Evolutionary conservation across 2,113 vertebrate genomes (phyloP).

Genomic region (Microcebus tavaratra): DNA sequence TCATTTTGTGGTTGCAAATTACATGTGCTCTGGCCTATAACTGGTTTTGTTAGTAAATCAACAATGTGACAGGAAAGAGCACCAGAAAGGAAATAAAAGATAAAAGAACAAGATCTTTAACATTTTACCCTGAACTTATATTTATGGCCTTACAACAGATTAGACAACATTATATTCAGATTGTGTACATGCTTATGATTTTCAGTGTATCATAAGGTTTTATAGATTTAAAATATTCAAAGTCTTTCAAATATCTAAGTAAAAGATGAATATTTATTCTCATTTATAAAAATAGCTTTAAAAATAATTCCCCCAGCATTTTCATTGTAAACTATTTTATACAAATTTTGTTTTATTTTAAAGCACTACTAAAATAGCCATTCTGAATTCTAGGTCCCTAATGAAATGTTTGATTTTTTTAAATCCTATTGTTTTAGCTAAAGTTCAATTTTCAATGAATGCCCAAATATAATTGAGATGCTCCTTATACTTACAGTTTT

Average conservation of each 20-base stretch:
- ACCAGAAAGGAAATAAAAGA: not conserved
- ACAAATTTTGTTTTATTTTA: not conserved
- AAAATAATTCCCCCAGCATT: not conserved
- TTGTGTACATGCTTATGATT: not conserved
- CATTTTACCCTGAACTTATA: slow-evolving; percentile 8
- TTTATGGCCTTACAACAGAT: not conserved
- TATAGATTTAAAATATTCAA: slow-evolving; percentile 26
- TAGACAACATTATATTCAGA: not conserved
- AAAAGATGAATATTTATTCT: slow-evolving; percentile 13
- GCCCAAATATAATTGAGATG: not conserved
- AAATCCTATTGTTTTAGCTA: not conserved
- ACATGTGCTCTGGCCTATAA: not conserved
- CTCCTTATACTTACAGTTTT: not conserved
- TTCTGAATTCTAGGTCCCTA: not conserved
- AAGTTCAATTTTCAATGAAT: slow-evolving; percentile 13
- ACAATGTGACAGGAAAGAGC: not conserved
- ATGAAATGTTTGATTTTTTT: slow-evolving; percentile 26
- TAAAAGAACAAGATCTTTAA: not conserved
- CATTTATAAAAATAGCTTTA: slow-evolving; percentile 35
- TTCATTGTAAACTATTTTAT: slow-evolving; percentile 2
- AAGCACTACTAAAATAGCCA: not conserved
- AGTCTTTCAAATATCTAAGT: not conserved
- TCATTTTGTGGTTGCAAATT: not conserved
- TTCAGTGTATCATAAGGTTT: not conserved
- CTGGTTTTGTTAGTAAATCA: not conserved